phyloP scores from a whole-genome alignment of 2,888 invertebrate genomes.

The Ophion obscuratus region DNA sequence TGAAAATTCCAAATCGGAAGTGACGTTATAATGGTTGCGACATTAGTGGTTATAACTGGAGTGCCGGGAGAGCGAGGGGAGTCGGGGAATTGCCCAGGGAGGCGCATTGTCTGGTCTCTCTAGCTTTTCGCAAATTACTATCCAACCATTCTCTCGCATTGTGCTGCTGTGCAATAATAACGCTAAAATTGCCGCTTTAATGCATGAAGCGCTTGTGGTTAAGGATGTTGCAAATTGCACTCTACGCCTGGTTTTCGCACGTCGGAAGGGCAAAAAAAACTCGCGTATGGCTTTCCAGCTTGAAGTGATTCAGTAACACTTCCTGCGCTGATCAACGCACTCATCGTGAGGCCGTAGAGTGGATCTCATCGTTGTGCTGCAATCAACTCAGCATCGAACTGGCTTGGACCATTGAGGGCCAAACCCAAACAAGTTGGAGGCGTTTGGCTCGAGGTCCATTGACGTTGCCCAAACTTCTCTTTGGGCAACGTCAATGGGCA shows the following conservation, averaged over 20 bases:
- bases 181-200: slow-evolving; percentile 63
- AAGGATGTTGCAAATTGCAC: slow-evolving; percentile 26
- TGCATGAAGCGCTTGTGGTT: slow-evolving; percentile 1
- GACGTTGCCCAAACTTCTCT: too few relatives aligned
- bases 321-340: slow-evolving; percentile 2
- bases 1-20: slow-evolving; percentile 79
- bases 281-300: background rate
- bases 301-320: background rate
- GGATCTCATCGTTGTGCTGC: background rate
- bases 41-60: slow-evolving; percentile 79
- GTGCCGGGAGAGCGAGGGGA: slow-evolving; percentile 28
- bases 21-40: slow-evolving; percentile 81
- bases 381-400: background rate
- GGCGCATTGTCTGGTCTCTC: slow-evolving; percentile 65
- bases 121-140: slow-evolving; percentile 59
- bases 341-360: background rate
- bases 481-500: too few relatives aligned
- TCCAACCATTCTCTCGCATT: slow-evolving; percentile 60
- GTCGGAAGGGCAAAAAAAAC: background rate
- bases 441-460: background rate
- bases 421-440: background rate
- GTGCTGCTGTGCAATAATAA: slow-evolving; percentile 69
- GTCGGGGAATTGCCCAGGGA: slow-evolving; percentile 71
- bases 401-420: background rate
- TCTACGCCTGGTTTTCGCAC: slow-evolving; percentile 8